Percentiles rank a stretch among this genome's conserved stretches.
phyloP scores from a whole-genome alignment of 2,797 vertebrate genomes.

The Benthosema pterotum region DNA sequence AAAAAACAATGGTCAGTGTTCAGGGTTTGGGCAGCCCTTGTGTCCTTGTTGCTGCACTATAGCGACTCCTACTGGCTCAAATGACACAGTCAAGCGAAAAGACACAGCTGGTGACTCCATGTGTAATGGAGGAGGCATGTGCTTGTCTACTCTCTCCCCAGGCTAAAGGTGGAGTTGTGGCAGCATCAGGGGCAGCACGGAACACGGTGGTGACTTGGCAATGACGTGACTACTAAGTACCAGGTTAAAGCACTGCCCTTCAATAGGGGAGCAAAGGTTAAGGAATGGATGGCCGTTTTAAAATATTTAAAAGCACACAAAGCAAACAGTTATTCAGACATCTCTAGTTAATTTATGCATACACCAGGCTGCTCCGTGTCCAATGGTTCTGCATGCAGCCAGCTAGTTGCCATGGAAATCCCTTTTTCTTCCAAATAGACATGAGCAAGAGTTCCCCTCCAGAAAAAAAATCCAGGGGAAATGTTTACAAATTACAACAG shows the following conservation, averaged over 20 bases:
- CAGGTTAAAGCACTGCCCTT: constrained; percentile 38
- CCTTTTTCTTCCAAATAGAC: constrained; percentile 19
- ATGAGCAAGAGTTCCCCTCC: constrained; percentile 23
- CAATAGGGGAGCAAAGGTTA: constrained; percentile 7
- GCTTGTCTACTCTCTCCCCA: too few species aligned
- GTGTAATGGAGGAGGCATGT: too few species aligned
- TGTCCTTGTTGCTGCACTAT: too few species aligned
- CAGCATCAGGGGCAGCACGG: neutral
- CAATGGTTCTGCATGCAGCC: constrained; percentile 10
- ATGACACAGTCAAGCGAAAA: too few species aligned
- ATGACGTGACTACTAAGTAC: too few species aligned
- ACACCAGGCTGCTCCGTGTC: constrained; percentile 23
- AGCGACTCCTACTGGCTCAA: neutral
- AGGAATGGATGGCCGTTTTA: constrained; percentile 16
- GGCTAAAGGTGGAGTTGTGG: too few species aligned
- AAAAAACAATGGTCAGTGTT: constrained; percentile 12
- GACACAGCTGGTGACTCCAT: too few species aligned
- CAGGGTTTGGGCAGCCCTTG: too few species aligned
- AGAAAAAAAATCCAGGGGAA: constrained; percentile 22
- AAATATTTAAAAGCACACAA: constrained; percentile 14
- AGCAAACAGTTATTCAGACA: constrained; percentile 8
- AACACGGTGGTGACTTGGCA: neutral
- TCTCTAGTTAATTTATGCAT: constrained; percentile 28
- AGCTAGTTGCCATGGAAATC: constrained; percentile 42
- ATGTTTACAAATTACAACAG: constrained; percentile 21